Evolutionary conservation across 2,113 vertebrate genomes (phyloP).

Genomic region (Leucosticte australis): DNA sequence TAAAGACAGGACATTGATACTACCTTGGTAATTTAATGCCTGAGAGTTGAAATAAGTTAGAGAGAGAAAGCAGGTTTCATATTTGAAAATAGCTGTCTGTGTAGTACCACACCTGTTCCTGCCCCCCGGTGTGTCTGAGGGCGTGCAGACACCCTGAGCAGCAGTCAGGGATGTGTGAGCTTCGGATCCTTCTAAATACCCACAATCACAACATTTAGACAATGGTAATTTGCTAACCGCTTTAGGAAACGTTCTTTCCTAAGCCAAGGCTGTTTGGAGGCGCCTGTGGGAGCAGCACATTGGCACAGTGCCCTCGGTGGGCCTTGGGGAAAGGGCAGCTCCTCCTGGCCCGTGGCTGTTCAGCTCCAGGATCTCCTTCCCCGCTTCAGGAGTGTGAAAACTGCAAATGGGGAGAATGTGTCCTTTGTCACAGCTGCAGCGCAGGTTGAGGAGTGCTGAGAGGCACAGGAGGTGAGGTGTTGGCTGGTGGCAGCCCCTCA

Average conservation of each 20-base stretch:
- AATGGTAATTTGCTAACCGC: neutral
- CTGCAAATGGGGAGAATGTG: neutral
- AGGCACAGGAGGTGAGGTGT: neutral
- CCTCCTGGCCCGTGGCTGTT: neutral
- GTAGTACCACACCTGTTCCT: neutral
- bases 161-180: neutral
- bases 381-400: neutral
- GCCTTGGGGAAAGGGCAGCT: neutral
- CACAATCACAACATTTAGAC: neutral
- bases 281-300: neutral
- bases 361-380: neutral
- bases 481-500: neutral
- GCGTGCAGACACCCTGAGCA: fast-evolving
- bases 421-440: neutral
- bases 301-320: fast-evolving
- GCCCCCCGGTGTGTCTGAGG: neutral
- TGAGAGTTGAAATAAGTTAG: neutral
- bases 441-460: neutral
- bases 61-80: neutral
- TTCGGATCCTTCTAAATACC: neutral
- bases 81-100: neutral
- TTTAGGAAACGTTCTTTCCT: neutral
- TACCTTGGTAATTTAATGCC: neutral
- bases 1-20: neutral
- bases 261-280: neutral